Base-by-base conservation (phyloP, 2,797 vertebrate species). In the Gobio occitaniae region DNA sequence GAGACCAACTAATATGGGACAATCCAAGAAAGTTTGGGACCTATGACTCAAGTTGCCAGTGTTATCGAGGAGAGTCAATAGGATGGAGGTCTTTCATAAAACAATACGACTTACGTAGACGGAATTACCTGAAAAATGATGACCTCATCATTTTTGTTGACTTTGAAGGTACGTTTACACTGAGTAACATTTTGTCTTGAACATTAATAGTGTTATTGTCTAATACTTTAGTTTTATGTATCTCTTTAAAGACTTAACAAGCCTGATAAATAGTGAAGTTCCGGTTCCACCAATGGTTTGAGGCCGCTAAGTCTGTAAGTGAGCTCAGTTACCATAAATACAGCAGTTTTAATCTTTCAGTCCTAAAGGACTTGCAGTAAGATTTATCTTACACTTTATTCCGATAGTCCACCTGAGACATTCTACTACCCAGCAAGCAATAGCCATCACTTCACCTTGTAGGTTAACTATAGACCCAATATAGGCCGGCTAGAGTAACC, bases 131-230 rank as follows among this genome's bases (percentile, higher is more conserved):
- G 86, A 96, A 96, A 91, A 95, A 96, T 3, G 93, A 95, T 29
- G 93, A 96, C 87, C 92, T 97, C 38, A 96, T 96, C 84, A 90
- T 97, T 83, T 95, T 96, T 84, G 89, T 93, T 80, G 94, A 96
- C 86, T 96, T 96, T 89, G 70, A 94, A 48, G 96, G 96, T 96
- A 93, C 44, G 66, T 36, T 65, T 71, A 68, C 52, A n/a, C 11
- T 52, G 13, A 36, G 13, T 41, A 2, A 52, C 21, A 41, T 66
- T 36, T 12, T 41, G 38, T 16, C 6, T 4, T 54, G 16, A 10
- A 71, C 19, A 32, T 65, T 32, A 17, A 78, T n/a, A 19, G 6
- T 68, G 15, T n/a, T 19, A 78, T 29, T 75, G 21, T 52, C 50
- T 65, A 44, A 54, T 3, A 36, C 1, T 54, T 15, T 19, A 4